A percentile compares a stretch with the other conserved stretches of the same genome.
Evolutionary conservation across 2,888 invertebrate species (phyloP).

Genomic region (Athrips mouffetella): DNA sequence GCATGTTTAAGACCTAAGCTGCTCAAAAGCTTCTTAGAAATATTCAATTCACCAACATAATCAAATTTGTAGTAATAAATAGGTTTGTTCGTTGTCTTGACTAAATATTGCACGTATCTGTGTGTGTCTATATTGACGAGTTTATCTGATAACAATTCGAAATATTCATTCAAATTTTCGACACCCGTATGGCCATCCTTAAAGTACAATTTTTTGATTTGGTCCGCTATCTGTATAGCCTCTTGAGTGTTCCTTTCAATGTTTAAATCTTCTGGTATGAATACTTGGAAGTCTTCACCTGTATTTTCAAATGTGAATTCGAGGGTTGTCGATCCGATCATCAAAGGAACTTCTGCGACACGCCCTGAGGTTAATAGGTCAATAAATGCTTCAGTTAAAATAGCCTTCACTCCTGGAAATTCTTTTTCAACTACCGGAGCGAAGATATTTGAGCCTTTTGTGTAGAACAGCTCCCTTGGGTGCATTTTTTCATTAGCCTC

Average conservation of each 20-base stretch:
- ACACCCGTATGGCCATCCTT: conserved; percentile 42
- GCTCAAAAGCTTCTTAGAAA: conserved; percentile 34
- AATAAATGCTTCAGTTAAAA: conserved; percentile 53
- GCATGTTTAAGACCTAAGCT: conserved; percentile 42
- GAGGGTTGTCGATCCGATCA: conserved; percentile 55
- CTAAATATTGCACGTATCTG: conserved; percentile 56
- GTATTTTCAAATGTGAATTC: conserved; percentile 44
- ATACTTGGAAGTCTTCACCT: conserved; percentile 49
- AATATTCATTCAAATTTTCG: conserved; percentile 48
- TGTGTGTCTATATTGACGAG: conserved; percentile 49
- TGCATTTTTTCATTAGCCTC: conserved; percentile 42
- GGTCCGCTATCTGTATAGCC: conserved; percentile 44
- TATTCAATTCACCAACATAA: conserved; percentile 59
- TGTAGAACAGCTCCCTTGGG: conserved; percentile 24
- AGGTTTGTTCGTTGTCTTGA: conserved; percentile 54
- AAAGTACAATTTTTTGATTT: conserved; percentile 54
- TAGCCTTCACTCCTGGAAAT: conserved; percentile 56
- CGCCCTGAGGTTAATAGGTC: conserved; percentile 59
- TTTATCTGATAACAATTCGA: conserved; percentile 52
- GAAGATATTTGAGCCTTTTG: conserved; percentile 33
- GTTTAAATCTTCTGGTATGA: conserved; percentile 53
- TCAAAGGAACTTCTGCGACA: conserved; percentile 53
- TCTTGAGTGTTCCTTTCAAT: conserved; percentile 50
- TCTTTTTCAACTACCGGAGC: conserved; percentile 58
- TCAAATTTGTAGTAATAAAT: conserved; percentile 65